These are phyloP conservation scores for Nudaria mundana DNA, from an alignment of 2,888 invertebrate genomes.

Conservation along the genomic window DNA sequence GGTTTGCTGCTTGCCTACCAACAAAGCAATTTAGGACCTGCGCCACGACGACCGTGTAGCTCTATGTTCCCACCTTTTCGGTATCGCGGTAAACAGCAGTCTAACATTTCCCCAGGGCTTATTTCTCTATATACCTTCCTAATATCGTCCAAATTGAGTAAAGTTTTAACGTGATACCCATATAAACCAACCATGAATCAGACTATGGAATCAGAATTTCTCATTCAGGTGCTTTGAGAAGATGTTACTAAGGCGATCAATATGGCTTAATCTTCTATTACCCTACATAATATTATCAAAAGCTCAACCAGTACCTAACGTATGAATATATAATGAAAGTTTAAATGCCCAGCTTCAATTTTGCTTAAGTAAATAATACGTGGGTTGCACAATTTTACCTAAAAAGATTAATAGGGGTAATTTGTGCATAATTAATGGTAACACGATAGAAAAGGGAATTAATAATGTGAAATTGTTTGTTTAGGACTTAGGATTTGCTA, in stretches of 20 bases:
- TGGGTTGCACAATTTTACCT: conserved; percentile 25
- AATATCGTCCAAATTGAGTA: no score
- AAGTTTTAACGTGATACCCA: no score
- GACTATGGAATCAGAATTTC: no score
- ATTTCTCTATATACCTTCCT: no score
- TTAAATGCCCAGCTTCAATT: conserved; percentile 31
- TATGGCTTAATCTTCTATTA: conserved; percentile 19
- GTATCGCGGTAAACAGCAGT: no score
- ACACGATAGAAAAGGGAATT: conserved; percentile 14
- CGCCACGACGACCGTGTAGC: no score
- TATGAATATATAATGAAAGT: conserved; percentile 35
- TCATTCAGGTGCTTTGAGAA: no score
- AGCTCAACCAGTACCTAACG: conserved; percentile 15
- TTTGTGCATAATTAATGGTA: conserved; percentile 25
- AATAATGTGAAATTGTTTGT: conserved; percentile 12
- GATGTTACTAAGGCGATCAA: background rate
- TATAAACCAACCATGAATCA: no score
- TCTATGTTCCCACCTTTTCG: no score
- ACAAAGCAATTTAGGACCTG: no score
- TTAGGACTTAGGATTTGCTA: conserved; percentile 2
- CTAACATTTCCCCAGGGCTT: no score
- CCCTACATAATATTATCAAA: conserved; percentile 20
- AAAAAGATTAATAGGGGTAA: conserved; percentile 31
- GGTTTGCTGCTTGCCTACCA: no score
- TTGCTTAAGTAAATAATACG: conserved; percentile 32